These are phyloP conservation scores for Panurus biarmicus DNA, from an alignment of 2,113 vertebrate genomes.

Conservation along the genomic window DNA sequence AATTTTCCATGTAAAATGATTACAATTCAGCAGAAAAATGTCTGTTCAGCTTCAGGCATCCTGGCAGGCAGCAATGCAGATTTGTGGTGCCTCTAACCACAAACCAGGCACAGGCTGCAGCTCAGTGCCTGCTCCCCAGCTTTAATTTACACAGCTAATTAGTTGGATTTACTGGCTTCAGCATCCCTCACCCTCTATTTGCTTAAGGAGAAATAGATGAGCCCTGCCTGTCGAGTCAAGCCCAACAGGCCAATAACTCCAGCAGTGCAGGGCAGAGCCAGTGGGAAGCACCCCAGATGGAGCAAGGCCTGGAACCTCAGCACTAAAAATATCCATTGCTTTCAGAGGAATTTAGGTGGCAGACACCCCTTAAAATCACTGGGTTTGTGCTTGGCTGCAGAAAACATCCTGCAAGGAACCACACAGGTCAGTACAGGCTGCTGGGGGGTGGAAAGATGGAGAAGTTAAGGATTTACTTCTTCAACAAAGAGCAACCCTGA, in stretches of 20 bases:
- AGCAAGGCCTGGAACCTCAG: not conserved
- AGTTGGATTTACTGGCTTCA: conserved; percentile 31
- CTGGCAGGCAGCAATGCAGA: conserved; percentile 16
- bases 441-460: not conserved
- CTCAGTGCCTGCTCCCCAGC: not conserved
- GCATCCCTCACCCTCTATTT: not conserved
- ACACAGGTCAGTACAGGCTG: not conserved
- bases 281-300: not conserved
- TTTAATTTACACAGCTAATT: conserved; percentile 46
- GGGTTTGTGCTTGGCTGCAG: not conserved
- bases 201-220: conserved; percentile 2
- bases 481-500: not conserved
- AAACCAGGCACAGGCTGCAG: not conserved
- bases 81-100: conserved; percentile 14
- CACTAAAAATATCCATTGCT: accelerated
- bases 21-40: not conserved
- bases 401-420: not conserved
- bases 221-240: not conserved
- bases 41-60: not conserved
- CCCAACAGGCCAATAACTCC: not conserved
- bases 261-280: not conserved
- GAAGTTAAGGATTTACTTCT: not conserved
- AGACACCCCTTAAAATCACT: not conserved
- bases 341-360: not conserved
- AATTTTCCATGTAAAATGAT: not conserved